Conservation (phyloP, 2,888 invertebrate species). For the Pemphredon lugubris region DNA sequence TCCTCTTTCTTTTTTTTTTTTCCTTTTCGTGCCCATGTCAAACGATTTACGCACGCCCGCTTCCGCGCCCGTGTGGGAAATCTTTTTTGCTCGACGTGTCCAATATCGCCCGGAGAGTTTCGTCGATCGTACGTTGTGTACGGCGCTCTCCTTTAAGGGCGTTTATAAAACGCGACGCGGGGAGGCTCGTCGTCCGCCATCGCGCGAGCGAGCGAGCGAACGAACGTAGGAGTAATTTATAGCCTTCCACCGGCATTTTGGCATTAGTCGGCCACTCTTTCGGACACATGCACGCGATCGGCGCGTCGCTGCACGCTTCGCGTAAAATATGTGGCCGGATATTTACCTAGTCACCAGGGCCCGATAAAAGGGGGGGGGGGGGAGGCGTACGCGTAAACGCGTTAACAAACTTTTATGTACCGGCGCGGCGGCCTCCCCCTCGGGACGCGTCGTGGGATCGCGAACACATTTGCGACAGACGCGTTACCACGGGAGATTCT, state of each 20-base stretch:
- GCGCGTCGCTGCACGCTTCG: neutral
- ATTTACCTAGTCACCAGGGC: neutral
- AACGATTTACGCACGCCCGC: conserved; percentile 21
- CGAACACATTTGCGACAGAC: too few species aligned
- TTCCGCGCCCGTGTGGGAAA: conserved; percentile 40
- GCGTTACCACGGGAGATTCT: too few species aligned
- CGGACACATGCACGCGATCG: neutral
- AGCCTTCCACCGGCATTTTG: conserved; percentile 1
- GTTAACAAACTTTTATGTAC: too few species aligned
- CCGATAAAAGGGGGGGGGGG: too few species aligned
- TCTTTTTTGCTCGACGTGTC: conserved; percentile 16
- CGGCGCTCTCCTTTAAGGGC: too few species aligned
- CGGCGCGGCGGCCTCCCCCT: too few species aligned
- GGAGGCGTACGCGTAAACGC: too few species aligned
- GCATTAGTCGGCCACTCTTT: neutral
- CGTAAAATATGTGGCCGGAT: neutral
- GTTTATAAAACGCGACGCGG: neutral
- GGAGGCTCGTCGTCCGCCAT: neutral
- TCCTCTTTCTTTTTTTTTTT: neutral
- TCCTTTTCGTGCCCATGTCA: conserved; percentile 15
- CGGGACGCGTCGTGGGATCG: too few species aligned
- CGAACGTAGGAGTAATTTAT: neutral
- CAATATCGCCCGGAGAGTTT: conserved; percentile 28
- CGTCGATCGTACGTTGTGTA: neutral
- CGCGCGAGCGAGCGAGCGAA: neutral